These are phyloP conservation scores for Achatina immaculata DNA, from an alignment of 1,140 invertebrate species.

Conservation along the genomic window DNA sequence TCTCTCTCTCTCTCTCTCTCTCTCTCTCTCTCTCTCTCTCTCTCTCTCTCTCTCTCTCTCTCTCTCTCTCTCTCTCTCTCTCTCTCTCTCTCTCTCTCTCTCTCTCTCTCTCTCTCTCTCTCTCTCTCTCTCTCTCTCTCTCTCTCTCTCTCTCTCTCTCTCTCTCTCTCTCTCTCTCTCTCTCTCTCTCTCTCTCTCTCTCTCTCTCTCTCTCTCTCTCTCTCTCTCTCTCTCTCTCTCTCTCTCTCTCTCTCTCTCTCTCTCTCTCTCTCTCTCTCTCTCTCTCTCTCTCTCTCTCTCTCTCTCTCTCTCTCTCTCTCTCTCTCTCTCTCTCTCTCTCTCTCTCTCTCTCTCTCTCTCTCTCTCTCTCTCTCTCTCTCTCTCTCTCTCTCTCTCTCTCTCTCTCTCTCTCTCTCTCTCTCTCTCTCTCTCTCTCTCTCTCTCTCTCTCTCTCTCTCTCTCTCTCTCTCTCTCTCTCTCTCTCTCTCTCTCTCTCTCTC, in stretches of 20 bases:
- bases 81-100: neutral
- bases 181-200: neutral
- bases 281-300: neutral
- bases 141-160: no score
- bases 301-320: neutral
- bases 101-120: neutral
- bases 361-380: no score
- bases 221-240: neutral
- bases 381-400: neutral
- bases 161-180: neutral
- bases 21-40: neutral
- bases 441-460: neutral
- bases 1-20: neutral
- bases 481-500: slow-evolving; percentile 5
- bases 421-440: neutral
- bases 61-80: neutral
- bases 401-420: neutral
- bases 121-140: neutral
- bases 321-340: neutral
- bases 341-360: neutral
- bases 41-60: neutral
- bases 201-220: neutral
- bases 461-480: neutral
- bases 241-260: neutral
- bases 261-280: neutral